Evolutionary conservation across 35 echinoderm and acorn worm genomes (phyloP).

Genomic region (Hemicentrotus pulcherrimus): DNA sequence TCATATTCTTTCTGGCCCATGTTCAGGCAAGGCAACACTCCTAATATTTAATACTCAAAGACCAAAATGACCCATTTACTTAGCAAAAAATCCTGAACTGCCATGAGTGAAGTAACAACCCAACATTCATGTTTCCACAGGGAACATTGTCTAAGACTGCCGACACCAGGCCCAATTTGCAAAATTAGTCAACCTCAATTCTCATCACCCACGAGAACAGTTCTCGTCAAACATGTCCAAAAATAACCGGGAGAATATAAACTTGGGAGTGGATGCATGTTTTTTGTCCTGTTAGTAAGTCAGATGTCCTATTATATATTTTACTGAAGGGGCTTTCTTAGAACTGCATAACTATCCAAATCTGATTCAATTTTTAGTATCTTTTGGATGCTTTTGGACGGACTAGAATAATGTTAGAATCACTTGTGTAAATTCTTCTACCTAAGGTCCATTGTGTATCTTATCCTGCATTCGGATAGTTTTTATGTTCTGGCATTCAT

Average conservation of each 20-base stretch:
- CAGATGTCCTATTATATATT: neutral
- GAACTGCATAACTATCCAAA: neutral
- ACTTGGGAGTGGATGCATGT: neutral
- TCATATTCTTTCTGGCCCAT: too few relatives aligned
- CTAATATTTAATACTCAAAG: too few relatives aligned
- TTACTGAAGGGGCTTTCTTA: neutral
- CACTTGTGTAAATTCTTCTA: too few relatives aligned
- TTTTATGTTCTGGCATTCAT: too few relatives aligned
- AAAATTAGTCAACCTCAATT: neutral
- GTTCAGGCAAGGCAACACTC: too few relatives aligned
- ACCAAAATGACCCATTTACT: too few relatives aligned
- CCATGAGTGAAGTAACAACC: neutral
- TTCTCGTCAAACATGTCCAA: neutral
- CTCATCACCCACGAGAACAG: neutral
- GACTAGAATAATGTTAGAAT: too few relatives aligned
- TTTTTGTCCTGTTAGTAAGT: neutral
- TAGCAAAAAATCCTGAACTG: neutral
- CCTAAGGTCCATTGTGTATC: too few relatives aligned
- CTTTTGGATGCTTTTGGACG: too few relatives aligned
- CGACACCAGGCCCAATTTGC: slow-evolving; percentile 7
- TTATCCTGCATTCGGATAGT: too few relatives aligned
- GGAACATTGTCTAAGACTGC: neutral
- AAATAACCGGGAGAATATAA: neutral
- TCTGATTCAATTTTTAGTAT: too few relatives aligned
- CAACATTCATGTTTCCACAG: neutral